Base-by-base conservation (phyloP, 1,140 invertebrate species). In the Procambarus virginalis region DNA sequence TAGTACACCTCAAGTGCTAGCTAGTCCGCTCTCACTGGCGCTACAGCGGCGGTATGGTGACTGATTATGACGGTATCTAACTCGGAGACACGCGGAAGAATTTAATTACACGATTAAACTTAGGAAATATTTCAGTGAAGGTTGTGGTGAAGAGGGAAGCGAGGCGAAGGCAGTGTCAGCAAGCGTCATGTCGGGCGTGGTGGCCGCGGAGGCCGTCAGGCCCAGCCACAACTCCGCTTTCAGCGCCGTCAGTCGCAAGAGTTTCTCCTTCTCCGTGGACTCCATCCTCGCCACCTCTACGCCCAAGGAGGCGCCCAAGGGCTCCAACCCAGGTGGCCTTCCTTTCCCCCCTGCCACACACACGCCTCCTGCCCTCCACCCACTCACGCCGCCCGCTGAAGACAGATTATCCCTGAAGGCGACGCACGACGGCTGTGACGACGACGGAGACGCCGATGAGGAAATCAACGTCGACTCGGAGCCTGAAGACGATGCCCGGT, bases 181-280 rank as follows among this genome's bases (percentile, higher is more conserved):
- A 22, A 17, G 58, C n/a, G 46, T 55, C 58, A 90, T 85, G 82
- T 86, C 77, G 12, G 60, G 90, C 22, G 82, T 83, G 48, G 81
- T 89, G 70, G 85, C 87, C 20, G 75, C 91, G 14, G 87, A 92
- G 46, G 82, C 70, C 2, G 91, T 89, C 60, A 51, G 91, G 45
- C 68, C 88, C 4, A 87, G 87, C 75, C 91, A 90, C 46, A 86
- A 88, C 70, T 92, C 91, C 12, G 91, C 91, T 88, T 92, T 92
- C 84, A 92, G 91, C 77, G 88, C 91, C 51, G 91, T 87, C 79
- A 73, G 75, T n/a, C 14, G 88, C 64, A 90, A 90, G 83, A 83
- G 60, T n/a, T 84, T 86, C 79, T 87, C 81, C 70, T 90, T 90
- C 82, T 89, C 79, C 34, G 77, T 83, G 14, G 84, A 87, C 70